Evolutionary conservation across 2,797 vertebrate species (phyloP), one percentile per base, ranked within the genome.

Genomic region (Acropternis orthonyx): DNA sequence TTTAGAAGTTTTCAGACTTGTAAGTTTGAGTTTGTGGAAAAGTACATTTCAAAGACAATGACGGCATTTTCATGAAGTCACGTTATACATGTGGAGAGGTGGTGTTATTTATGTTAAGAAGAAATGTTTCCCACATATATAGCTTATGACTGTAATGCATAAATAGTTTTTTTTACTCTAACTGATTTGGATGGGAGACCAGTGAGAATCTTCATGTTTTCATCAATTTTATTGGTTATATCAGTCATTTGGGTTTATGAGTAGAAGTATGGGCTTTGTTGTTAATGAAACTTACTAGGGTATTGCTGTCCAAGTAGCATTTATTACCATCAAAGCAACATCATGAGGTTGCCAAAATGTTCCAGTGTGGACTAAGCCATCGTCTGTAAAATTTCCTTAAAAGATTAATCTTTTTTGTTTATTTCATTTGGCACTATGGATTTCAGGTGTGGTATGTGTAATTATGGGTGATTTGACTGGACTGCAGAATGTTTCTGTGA

Each of bases 71-170:
- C 44, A 46, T 46, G 34, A 71, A 56, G n/a, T 48, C 75, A 8
- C 0, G 7, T 90, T 68, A 10, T 30, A 22, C 7, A 1, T 1
- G 1, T 32, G 8, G 19, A 2, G 2, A 17, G 10, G 11, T 14
- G 16, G n/a, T 41, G 20, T 55, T 75, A n/a, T 12, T 71, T 71
- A 32, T 18, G 12, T 77, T 44, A 43, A 66, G 52, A 74, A 48
- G 15, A n/a, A 32, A 30, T 26, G 26, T 72, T 94, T 66, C 14
- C 8, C 28, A 18, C 52, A n/a, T 62, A 27, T 88, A 22, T 82
- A 51, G 14, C 52, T 83, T 74, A 30, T 2, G 6, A 63, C 16
- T 69, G 4, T 82, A 66, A 67, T 32, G 14, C 11, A 17, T 66
- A 37, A 63, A 11, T 46, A 59, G 6, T 24, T 71, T 37, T 37